Base-by-base conservation (phyloP, 2,888 invertebrate species). In the Hydraecia micacea region DNA sequence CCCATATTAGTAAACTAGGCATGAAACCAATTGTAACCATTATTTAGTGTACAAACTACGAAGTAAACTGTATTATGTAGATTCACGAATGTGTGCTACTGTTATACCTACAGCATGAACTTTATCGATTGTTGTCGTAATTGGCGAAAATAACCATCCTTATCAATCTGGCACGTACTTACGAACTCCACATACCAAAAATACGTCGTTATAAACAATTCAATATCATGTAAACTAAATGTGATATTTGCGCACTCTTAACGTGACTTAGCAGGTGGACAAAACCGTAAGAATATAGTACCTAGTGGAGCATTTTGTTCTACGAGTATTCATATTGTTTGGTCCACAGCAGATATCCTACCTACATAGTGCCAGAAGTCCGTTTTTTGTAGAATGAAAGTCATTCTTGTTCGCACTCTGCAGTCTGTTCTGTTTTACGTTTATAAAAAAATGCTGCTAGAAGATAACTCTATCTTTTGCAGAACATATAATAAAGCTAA, bases 81-180 rank as follows among this genome's bases (percentile, higher is more conserved):
- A 67, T 77, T 52, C 52, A 67, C 69, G 62, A 67, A n/a, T 55
- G 73, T 69, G 49, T 62, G 42, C 42, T 42, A 42, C 42, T 9
- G 49, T 25, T 69, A 79, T 75, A n/a, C n/a, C n/a, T n/a, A 60
- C 78, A 75, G 75, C 72, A 84, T 77, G 49, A 87, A 81, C 81
- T 83, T 88, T 87, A 88, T 89, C 86, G 80, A 89, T 84, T 82
- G 83, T 80, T 83, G 85, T 88, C 75, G 81, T 86, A 88, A 85
- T 86, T 89, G 88, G 84, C 88, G 73, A 89, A 89, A 89, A 89
- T 86, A 89, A 84, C 85, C 84, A 81, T 86, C 78, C 86, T 89
- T 88, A 88, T 88, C 88, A 83, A 87, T 87, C 77, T 79, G 78
- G 80, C 74, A 75, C 80, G 84, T 87, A 88, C 75, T 79, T 84